Base-by-base conservation (phyloP, 2,113 vertebrate species). In the Gopherus flavomarginatus region DNA sequence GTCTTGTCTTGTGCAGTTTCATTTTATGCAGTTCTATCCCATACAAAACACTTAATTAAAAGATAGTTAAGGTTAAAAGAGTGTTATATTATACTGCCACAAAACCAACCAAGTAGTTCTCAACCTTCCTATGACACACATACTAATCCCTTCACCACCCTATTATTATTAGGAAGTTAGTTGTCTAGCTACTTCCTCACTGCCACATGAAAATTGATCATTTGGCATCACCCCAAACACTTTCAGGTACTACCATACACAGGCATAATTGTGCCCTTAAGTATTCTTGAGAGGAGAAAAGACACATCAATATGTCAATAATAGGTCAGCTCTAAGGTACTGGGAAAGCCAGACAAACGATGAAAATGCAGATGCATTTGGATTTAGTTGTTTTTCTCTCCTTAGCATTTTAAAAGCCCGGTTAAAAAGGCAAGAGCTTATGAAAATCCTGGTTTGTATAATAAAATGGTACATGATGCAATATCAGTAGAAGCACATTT, bases 41-140 rank as follows among this genome's bases (percentile, higher is more conserved):
- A 50, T 2, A 44, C 12, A 78, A 86, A 42, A 38, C 35, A 83
- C 31, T 31, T 77, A 38, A 85, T 69, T 69, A 88, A 87, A 90
- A 93, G 1, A 24, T 16, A 81, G 31, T 80, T 75, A 8, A 52
- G 11, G 52, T 95, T 91, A 85, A 42, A 89, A 92, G 85, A 9
- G 42, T 44, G 24, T 77, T 24, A 42, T 75, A 3, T 21, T 78
- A 2, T 16, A 72, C 1, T 56, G 81, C 77, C 38, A 85, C 1
- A 92, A 54, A n/a, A 49, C 72, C 72, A 90, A 77, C 5, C 42
- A 24, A 88, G n/a, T 22, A 69, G 54, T 49, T 87, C 75, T 77
- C 42, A 47, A 22, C 42, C 75, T 44, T 6, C 22, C 75, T 44
- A 27, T 44, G 38, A 26, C 42, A 77, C 11, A 44, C 42, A 44